Conservation (phyloP, 2,113 vertebrate species). For the Saguinus imperator region DNA sequence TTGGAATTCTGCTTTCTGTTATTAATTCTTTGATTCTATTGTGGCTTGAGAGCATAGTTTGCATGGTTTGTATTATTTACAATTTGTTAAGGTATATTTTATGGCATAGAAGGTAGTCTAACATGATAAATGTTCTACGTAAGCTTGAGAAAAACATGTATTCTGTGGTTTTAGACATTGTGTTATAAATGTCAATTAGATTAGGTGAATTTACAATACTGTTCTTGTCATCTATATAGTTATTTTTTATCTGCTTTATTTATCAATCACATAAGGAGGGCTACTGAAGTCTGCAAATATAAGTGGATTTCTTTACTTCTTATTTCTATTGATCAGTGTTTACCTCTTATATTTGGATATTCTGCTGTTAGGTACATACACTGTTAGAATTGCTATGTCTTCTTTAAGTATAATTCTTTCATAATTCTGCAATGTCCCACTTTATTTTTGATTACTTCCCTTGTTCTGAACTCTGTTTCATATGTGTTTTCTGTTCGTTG, state of each 20-base stretch:
- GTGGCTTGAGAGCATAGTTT: background rate
- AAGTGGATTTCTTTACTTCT: background rate
- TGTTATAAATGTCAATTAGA: background rate
- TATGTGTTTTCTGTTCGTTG: background rate
- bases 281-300: background rate
- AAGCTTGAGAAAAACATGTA: background rate
- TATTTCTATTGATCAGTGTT: background rate
- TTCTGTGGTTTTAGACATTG: background rate
- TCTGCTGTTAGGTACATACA: background rate
- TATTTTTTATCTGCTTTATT: background rate
- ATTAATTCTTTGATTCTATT: background rate
- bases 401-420: background rate
- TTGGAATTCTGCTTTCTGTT: background rate
- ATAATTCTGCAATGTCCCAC: background rate
- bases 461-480: background rate
- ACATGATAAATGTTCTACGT: background rate
- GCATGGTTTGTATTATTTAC: background rate
- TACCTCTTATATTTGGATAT: background rate
- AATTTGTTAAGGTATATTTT: background rate
- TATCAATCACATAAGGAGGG: background rate
- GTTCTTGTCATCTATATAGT: background rate
- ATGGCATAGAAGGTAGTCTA: background rate
- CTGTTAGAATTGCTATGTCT: background rate
- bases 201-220: background rate
- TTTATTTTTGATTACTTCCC: background rate